Conservation (phyloP, 2,113 vertebrate genomes). For the Salvelinus sp. region DNA sequence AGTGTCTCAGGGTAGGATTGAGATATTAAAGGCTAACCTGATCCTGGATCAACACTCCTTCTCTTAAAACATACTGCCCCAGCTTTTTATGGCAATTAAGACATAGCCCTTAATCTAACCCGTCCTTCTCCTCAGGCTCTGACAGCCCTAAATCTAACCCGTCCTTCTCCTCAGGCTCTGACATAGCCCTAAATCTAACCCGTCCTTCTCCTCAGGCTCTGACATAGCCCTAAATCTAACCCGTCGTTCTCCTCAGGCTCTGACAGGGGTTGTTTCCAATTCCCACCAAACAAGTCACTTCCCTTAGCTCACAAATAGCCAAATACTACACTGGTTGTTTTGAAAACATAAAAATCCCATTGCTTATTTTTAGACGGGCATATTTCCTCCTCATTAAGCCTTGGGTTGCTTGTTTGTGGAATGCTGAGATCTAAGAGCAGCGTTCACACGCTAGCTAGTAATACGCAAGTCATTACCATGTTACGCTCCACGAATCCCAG, state of each 20-base stretch:
- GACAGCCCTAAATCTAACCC: too few relatives aligned
- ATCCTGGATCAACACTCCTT: too few relatives aligned
- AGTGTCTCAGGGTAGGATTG: too few relatives aligned
- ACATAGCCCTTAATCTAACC: too few relatives aligned
- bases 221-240: too few relatives aligned
- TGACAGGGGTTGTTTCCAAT: background rate
- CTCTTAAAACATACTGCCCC: too few relatives aligned
- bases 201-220: too few relatives aligned
- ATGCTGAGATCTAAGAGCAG: conserved; percentile 14
- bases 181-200: too few relatives aligned
- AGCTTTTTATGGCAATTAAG: too few relatives aligned
- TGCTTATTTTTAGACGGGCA: conserved; percentile 41
- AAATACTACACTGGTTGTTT: conserved; percentile 17
- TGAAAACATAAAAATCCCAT: conserved; percentile 21
- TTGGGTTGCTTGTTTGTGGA: conserved; percentile 40
- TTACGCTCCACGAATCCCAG: background rate
- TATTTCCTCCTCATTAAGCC: conserved; percentile 52
- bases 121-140: background rate
- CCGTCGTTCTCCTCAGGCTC: background rate
- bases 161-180: too few relatives aligned
- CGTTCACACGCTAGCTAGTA: background rate
- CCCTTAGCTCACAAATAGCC: conserved; percentile 17
- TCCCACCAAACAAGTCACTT: conserved; percentile 23
- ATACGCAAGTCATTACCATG: conserved; percentile 4
- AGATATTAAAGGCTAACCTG: too few relatives aligned